Conservation (phyloP, 2,888 invertebrate species). For the Diadegma fenestrale region DNA sequence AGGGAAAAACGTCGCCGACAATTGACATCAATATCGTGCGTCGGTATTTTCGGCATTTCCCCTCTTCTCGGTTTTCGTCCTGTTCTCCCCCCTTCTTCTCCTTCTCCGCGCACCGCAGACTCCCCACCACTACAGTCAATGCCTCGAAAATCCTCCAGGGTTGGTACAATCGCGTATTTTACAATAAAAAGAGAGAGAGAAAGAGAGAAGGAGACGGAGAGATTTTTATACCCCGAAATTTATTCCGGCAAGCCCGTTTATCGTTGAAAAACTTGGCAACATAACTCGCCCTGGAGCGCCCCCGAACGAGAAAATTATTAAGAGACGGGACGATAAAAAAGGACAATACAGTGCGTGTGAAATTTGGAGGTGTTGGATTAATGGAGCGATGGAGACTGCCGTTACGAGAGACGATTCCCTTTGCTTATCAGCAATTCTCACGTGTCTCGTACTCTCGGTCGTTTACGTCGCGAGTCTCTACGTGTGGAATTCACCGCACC, state of each 20-base stretch:
- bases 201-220: neutral
- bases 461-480: conserved; percentile 95
- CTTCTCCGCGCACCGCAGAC: conserved; percentile 56
- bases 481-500: conserved; percentile 92
- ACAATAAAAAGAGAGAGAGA: conserved; percentile 4
- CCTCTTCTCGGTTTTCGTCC: conserved; percentile 14
- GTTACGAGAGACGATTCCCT: conserved; percentile 79
- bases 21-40: conserved; percentile 30
- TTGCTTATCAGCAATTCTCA: conserved; percentile 88
- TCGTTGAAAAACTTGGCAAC: conserved; percentile 17
- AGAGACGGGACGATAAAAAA: neutral
- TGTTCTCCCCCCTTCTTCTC: conserved; percentile 52
- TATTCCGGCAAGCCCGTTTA: conserved; percentile 33
- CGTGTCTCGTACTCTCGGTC: conserved; percentile 92
- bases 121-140: conserved; percentile 23
- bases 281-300: conserved; percentile 15
- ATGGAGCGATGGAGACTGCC: conserved; percentile 82
- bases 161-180: conserved; percentile 35
- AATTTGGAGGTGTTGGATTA: conserved; percentile 75
- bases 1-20: neutral
- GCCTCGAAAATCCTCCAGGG: conserved; percentile 37
- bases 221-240: conserved; percentile 24
- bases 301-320: conserved; percentile 24
- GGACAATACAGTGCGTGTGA: conserved; percentile 9
- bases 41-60: conserved; percentile 24